Evolutionary conservation across 2,888 invertebrate genomes (phyloP).

Genomic region (Noctua comes): DNA sequence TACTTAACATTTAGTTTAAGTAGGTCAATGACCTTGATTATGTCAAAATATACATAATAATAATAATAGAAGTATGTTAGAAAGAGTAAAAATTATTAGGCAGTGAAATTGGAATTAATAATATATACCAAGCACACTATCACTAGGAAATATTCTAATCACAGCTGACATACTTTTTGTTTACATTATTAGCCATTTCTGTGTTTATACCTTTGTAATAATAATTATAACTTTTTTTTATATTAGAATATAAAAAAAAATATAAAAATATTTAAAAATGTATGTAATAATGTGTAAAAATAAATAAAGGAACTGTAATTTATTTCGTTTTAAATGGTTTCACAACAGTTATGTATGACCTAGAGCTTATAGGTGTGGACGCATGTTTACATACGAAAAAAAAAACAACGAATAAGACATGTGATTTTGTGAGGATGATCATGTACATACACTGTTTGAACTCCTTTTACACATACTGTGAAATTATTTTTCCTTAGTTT

Average conservation of each 20-base stretch:
- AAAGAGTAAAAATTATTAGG: neutral
- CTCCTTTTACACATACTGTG: neutral
- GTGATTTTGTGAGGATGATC: neutral
- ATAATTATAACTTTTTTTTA: neutral
- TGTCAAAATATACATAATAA: slow-evolving; percentile 11
- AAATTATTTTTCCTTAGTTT: slow-evolving; percentile 6
- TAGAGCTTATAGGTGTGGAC: neutral
- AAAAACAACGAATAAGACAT: slow-evolving; percentile 5
- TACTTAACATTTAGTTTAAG: slow-evolving; percentile 7
- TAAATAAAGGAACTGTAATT: too few relatives aligned
- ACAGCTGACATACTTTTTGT: slow-evolving; percentile 79
- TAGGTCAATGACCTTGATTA: slow-evolving; percentile 40
- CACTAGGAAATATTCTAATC: slow-evolving; percentile 57
- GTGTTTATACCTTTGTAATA: neutral
- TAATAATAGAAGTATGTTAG: neutral
- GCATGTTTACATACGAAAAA: neutral
- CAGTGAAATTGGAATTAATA: slow-evolving; percentile 5
- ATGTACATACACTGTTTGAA: neutral
- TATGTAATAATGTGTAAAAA: too few relatives aligned
- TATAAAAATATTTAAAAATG: too few relatives aligned
- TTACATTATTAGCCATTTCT: slow-evolving; percentile 15
- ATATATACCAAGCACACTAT: slow-evolving; percentile 4
- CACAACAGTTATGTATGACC: neutral
- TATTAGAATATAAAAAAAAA: too few relatives aligned
- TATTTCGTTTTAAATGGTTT: neutral